phyloP scores from a whole-genome alignment of 2,888 invertebrate species.

The Tipula lateralis region DNA sequence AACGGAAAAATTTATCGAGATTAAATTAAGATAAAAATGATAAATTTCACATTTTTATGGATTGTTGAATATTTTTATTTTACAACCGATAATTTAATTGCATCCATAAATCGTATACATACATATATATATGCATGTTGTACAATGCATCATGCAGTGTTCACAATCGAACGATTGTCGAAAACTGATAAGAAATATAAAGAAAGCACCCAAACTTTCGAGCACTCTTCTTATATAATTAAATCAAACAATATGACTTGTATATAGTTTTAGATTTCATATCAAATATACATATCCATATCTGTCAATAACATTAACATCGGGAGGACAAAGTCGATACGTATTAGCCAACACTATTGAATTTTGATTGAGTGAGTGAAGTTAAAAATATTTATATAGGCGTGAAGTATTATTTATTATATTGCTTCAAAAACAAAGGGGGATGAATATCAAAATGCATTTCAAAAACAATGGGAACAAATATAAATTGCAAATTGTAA shows the following conservation, averaged over 20 bases:
- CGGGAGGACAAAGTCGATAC: not conserved
- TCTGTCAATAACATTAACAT: not conserved
- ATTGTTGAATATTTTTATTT: constrained; percentile 11
- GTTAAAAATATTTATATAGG: not conserved
- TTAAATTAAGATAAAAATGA: constrained; percentile 19
- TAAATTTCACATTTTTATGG: constrained; percentile 19
- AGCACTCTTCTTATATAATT: not conserved
- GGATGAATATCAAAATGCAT: constrained; percentile 1
- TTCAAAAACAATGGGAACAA: not conserved
- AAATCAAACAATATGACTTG: not conserved
- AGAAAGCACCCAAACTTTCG: not conserved
- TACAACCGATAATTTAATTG: constrained; percentile 4
- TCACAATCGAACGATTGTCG: not conserved
- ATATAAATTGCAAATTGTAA: constrained; percentile 1
- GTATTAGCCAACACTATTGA: no score
- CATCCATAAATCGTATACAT: not conserved
- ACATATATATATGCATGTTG: no score
- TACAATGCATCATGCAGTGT: not conserved
- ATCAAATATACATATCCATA: not conserved
- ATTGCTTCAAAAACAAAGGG: not conserved
- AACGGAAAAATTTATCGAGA: not conserved
- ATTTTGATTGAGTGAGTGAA: not conserved
- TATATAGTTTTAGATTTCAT: not conserved
- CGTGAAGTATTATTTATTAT: constrained; percentile 9
- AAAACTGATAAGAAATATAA: not conserved